These are phyloP conservation scores for Lomographa bimaculata DNA, from an alignment of 2,888 invertebrate species.

Conservation along the genomic window DNA sequence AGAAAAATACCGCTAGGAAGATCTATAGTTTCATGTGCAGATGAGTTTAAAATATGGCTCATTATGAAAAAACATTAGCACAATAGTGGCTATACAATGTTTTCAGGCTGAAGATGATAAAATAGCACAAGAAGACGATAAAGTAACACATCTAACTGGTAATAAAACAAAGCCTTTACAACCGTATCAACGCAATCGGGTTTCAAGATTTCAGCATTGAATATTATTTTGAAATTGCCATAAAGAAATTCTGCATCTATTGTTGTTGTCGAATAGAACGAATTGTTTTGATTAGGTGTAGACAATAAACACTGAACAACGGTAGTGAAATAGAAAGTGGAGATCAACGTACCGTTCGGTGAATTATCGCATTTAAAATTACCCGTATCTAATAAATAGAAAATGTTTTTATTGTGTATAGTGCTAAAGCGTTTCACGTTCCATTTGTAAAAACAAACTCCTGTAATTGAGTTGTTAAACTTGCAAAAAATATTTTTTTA, in stretches of 20 bases:
- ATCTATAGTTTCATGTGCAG: too few species aligned
- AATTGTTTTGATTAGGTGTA: conserved; percentile 28
- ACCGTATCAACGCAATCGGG: conserved; percentile 5
- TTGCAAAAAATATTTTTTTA: too few species aligned
- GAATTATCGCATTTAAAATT: conserved; percentile 13
- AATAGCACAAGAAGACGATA: too few species aligned
- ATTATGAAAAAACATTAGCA: too few species aligned
- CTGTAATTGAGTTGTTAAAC: too few species aligned
- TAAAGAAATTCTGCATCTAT: conserved; percentile 18
- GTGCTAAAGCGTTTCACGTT: conserved; percentile 12
- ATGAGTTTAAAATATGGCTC: too few species aligned
- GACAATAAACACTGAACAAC: conserved; percentile 26
- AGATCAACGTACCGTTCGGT: conserved; percentile 2
- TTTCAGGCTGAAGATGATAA: too few species aligned
- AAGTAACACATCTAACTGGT: too few species aligned
- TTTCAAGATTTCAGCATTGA: conserved; percentile 9
- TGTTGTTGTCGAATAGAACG: conserved; percentile 21
- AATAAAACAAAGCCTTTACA: too few species aligned
- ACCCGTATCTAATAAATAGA: conserved; percentile 15
- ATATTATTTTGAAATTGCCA: conserved; percentile 16
- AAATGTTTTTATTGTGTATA: conserved; percentile 11
- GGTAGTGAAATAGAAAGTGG: conserved; percentile 28
- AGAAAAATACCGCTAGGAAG: too few species aligned
- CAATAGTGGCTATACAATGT: too few species aligned
- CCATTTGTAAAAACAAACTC: too few species aligned